Base-by-base conservation (phyloP, 2,888 invertebrate species). In the Strigamia crassipes region DNA sequence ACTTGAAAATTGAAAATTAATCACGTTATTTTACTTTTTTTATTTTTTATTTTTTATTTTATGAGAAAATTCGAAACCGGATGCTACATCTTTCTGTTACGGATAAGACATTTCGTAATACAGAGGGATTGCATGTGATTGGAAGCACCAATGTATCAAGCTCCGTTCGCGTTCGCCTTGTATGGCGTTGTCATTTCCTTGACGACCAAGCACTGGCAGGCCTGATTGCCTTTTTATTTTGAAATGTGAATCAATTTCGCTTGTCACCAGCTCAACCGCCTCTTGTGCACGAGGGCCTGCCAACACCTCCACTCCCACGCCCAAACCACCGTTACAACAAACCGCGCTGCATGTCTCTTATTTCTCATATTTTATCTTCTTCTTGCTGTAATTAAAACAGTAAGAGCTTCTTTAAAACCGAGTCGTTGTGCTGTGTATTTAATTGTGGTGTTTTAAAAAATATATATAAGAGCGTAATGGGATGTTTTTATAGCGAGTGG, bases 181-280 rank as follows among this genome's bases (percentile, higher is more conserved):
- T 42, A 66, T 79, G 79, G 79, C 27, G 79, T 79, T 79, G 79
- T 79, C 79, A 79, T 79, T 79, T 79, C 46, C 79, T 79, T 46
- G 79, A 79, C 79, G 79, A 42, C 46, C 61, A 66, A 66, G 46
- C 42, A 27, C 79, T 79, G 79, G 80, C 56, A 80, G 80, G 34
- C 80, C 38, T 80, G 80, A 80, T 80, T 80, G 80, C 80, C 61
- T 80, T 80, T 80, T 80, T 80, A 80, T 80, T 51, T 80, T 80
- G 80, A 80, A 80, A 80, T 80, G 80, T 31, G 80, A 80, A 80
- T 80, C 80, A 80, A 80, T 80, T 80, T 80, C 80, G 31, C 80
- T 80, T 80, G 80, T 80, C 80, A 80, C 41, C 61, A 66, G 61
- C 61, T 66, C 61, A 66, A 66, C 61, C 61, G 61, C 61, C 61